Conservation (phyloP, 2,888 invertebrate genomes). For the Heteromurus nitidus region DNA sequence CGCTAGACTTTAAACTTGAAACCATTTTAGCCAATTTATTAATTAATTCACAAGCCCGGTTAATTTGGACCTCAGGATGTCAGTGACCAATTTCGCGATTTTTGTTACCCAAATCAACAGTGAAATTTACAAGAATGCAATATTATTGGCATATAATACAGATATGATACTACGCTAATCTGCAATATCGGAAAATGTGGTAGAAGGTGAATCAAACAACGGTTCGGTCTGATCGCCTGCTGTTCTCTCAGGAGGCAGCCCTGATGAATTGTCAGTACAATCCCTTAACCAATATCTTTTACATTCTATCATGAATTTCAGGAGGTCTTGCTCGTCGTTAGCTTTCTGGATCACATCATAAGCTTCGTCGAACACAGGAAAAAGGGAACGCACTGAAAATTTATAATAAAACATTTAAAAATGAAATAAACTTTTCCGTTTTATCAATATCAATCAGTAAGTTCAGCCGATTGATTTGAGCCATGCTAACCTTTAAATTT, state of each 20-base stretch:
- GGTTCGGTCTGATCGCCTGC: background rate
- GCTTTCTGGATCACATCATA: conserved; percentile 16
- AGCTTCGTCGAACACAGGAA: conserved; percentile 36
- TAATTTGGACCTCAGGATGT: too few species aligned
- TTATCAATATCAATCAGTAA: background rate
- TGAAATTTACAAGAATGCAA: too few species aligned
- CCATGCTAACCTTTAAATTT: conserved; percentile 29
- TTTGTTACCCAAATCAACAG: too few species aligned
- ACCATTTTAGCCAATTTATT: too few species aligned
- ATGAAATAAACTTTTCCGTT: background rate
- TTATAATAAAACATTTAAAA: background rate
- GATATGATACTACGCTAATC: background rate
- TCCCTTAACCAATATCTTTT: conserved; percentile 23
- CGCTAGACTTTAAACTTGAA: too few species aligned
- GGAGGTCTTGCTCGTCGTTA: conserved; percentile 35
- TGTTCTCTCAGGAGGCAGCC: background rate
- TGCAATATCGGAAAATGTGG: background rate
- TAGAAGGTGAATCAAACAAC: background rate
- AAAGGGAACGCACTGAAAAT: conserved; percentile 22
- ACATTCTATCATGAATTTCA: conserved; percentile 19
- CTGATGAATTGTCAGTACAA: background rate
- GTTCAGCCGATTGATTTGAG: background rate
- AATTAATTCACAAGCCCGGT: too few species aligned
- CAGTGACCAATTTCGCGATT: too few species aligned
- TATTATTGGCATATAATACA: background rate